Evolutionary conservation across 2,888 invertebrate genomes (phyloP), one percentile per base, ranked within the genome.

Genomic region (Melanotus villosus): DNA sequence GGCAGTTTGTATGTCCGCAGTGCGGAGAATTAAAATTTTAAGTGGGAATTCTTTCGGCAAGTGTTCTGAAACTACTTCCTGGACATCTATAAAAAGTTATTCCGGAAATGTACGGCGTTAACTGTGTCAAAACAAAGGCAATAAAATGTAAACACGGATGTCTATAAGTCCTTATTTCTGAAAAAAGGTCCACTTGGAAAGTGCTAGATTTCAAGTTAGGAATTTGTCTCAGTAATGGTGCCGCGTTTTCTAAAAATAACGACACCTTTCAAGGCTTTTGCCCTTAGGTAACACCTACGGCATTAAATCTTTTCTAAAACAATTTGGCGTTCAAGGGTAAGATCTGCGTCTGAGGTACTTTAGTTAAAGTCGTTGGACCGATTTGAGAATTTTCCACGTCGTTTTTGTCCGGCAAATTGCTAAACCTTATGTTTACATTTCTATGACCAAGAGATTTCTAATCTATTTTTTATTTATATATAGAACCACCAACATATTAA

Each of bases 61-160:
- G n/a, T n/a, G n/a, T n/a, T n/a, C n/a, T n/a, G n/a, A n/a, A n/a
- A n/a, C n/a, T n/a, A n/a, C 63, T 68, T 68, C 68, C 68, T 68
- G 38, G 64, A 65, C 58, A 23, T 41, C 68, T 68, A 68, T 57
- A 68, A 64, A 68, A 68, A 63, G 68, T 68, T 36, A 68, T 38
- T 47, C 64, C 30, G 68, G 68, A 68, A 68, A 63, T 45, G 58
- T 64, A 19, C n/a, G 23, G 36, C 58, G 45, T 21, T 60, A 60
- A 63, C 56, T 41, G 63, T 68, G 68, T 63, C 68, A 68, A 56
- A 68, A 68, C 19, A 64, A 32, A 30, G 26, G 26, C 38, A 60
- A 67, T 43, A 56, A 59, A 65, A 57, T 32, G 56, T 65, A 56
- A 26, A 65, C 65, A 65, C 16, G 30, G 19, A 26, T 23, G 19